Base-by-base conservation (phyloP, 2,113 vertebrate genomes). In the Myotis davidii region DNA sequence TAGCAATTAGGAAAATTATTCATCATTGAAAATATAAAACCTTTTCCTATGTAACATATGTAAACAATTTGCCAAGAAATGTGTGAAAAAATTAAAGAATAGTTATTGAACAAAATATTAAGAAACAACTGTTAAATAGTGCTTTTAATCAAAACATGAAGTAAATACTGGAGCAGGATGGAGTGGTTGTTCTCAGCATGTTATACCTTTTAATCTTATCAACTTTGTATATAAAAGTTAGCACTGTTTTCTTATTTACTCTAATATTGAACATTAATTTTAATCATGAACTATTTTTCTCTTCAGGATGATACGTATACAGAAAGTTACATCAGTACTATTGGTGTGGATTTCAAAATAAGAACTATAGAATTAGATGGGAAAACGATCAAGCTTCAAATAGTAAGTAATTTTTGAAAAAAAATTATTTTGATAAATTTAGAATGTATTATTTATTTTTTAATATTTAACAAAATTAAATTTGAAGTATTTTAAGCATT, bases 321-420 rank as follows among this genome's bases (percentile, higher is more conserved):
- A 98, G 99, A 99, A 98, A 99, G 99, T 98, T 99, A 99, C 97
- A 99, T 99, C 98, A 99, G 99, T 98, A 99, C 99, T 93, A 99
- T 99, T 96, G 99, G 99, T 81, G 99, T 99, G 98, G 99, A 99
- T 98, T 99, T 99, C 98, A 99, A 99, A 99, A 99, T 99, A 98
- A 99, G 99, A 98, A 99, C 99, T 98, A 99, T 99, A 98, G 99
- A 99, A 97, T 98, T 99, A 98, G 99, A 99, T 92, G 99, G 99
- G 65, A 99, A 99, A 98, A 99, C 99, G 97, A 99, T 99, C 98
- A 99, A 99, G 96, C 99, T 99, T 96, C 99, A 99, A 98, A 99
- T 99, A 97, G 99, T 99, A 99, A 99, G 99, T 99, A 42, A 18
- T 73, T 84, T 95, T 81, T 70, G 37, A 54, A 27, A 45, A 45